Evolutionary conservation across 1,140 invertebrate species (phyloP).

Genomic region (Eumaeus atala): DNA sequence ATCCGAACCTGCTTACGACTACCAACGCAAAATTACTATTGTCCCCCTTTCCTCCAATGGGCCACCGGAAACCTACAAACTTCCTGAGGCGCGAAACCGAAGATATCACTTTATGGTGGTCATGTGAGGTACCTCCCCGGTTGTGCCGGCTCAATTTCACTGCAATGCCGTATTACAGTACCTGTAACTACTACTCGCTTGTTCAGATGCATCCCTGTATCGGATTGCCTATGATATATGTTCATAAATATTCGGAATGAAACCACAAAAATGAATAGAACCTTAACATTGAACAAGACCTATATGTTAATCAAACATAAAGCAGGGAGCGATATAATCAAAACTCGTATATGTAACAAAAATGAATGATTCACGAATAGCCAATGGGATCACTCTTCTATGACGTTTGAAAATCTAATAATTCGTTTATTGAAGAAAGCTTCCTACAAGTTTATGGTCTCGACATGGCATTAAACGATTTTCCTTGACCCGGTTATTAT

Average conservation of each 20-base stretch:
- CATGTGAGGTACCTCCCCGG: too few relatives aligned
- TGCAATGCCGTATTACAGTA: too few relatives aligned
- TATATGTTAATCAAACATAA: constrained; percentile 42
- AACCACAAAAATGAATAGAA: constrained; percentile 25
- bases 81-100: too few relatives aligned
- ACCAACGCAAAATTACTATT: too few relatives aligned
- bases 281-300: constrained; percentile 28
- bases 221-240: constrained; percentile 21
- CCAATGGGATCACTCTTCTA: constrained; percentile 55
- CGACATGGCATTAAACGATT: constrained; percentile 64
- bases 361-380: constrained; percentile 50
- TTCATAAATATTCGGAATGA: constrained; percentile 20
- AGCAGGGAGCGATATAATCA: constrained; percentile 36
- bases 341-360: constrained; percentile 39
- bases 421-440: constrained; percentile 68
- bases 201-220: constrained; percentile 29
- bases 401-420: constrained; percentile 63
- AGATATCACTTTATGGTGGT: too few relatives aligned
- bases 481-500: constrained; percentile 61
- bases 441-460: constrained; percentile 54
- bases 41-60: too few relatives aligned
- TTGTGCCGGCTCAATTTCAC: too few relatives aligned
- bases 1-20: too few relatives aligned
- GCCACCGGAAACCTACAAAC: too few relatives aligned
- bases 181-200: too few relatives aligned